A percentile compares a stretch with the other conserved stretches of the same genome.
Conservation (phyloP, 2,888 invertebrate genomes). For the Sinelater perroti region DNA sequence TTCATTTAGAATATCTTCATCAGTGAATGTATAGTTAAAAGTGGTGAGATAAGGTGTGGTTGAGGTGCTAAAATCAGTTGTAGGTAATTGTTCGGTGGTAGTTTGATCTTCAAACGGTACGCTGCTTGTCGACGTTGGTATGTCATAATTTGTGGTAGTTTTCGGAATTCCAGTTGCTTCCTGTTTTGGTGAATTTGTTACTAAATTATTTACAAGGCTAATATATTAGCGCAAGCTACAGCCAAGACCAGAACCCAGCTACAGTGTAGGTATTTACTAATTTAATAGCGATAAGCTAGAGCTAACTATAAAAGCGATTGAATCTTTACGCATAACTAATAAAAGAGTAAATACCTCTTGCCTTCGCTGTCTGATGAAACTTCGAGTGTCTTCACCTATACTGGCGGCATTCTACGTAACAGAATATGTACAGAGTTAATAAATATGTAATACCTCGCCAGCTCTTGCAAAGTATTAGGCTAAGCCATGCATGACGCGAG, state of each 20-base stretch:
- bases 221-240: not conserved
- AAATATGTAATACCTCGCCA: constrained; percentile 5
- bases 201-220: constrained; percentile 5
- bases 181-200: constrained; percentile 4
- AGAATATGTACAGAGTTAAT: constrained; percentile 15
- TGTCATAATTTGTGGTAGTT: constrained; percentile 11
- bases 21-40: not conserved
- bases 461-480: constrained; percentile 14
- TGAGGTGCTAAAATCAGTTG: not conserved
- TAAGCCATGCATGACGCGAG: constrained; percentile 8
- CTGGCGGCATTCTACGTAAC: constrained; percentile 3
- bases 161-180: constrained; percentile 10
- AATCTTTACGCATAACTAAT: constrained; percentile 2
- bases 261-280: not conserved
- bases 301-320: not conserved
- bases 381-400: constrained; percentile 9
- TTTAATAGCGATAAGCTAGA: not conserved
- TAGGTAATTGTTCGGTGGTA: not conserved
- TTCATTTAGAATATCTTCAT: constrained; percentile 2
- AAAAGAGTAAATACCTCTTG: constrained; percentile 17
- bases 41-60: not conserved
- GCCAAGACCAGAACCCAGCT: not conserved
- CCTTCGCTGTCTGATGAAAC: constrained; percentile 13
- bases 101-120: too few relatives aligned
- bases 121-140: not conserved